Conservation (phyloP, 2,888 invertebrate species). For the Helleia helle region DNA sequence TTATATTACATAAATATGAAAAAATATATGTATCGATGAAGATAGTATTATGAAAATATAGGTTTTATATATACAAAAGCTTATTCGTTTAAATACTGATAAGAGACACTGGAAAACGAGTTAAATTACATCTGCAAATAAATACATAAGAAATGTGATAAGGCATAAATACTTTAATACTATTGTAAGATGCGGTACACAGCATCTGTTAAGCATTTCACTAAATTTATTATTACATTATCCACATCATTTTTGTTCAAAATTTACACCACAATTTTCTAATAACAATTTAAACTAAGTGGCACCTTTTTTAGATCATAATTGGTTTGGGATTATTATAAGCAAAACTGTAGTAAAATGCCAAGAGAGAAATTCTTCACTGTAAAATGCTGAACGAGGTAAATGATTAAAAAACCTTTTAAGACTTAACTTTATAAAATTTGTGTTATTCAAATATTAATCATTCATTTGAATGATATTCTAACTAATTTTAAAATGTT, state of each 20-base stretch:
- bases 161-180: conserved; percentile 19
- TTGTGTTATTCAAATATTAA: too few relatives aligned
- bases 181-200: conserved; percentile 6
- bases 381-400: too few relatives aligned
- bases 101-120: conserved; percentile 20
- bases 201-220: conserved; percentile 8
- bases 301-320: conserved; percentile 10
- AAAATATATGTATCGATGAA: conserved; percentile 55
- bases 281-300: conserved; percentile 11
- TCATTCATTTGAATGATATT: too few relatives aligned
- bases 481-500: too few relatives aligned
- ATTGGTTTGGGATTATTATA: too few relatives aligned
- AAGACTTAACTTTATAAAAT: too few relatives aligned
- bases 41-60: conserved; percentile 59
- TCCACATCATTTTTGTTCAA: conserved; percentile 7
- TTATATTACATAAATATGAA: conserved; percentile 41
- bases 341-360: too few relatives aligned
- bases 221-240: conserved; percentile 3
- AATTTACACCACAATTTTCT: conserved; percentile 10
- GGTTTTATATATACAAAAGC: conserved; percentile 48
- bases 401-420: too few relatives aligned
- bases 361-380: not conserved
- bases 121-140: conserved; percentile 13
- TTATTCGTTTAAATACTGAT: conserved; percentile 53
- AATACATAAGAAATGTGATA: conserved; percentile 16